Conservation (phyloP, 2,797 vertebrate species). For the Cirrhinus mrigala region DNA sequence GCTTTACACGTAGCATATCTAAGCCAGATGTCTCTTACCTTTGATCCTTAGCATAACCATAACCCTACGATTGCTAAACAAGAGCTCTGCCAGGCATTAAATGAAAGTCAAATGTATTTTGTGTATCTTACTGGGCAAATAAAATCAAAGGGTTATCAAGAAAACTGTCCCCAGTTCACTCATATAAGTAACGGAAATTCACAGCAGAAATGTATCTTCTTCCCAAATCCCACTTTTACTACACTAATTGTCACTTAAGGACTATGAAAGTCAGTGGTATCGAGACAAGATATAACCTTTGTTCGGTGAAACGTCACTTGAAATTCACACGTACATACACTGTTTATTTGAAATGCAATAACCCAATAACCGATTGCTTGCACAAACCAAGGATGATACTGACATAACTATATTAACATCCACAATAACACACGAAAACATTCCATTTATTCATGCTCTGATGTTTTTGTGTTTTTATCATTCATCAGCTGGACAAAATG, state of each 20-base stretch:
- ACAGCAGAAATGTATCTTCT: background rate
- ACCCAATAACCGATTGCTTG: background rate
- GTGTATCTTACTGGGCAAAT: background rate
- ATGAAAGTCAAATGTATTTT: background rate
- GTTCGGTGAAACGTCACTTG: background rate
- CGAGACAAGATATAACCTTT: background rate
- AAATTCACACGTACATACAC: background rate
- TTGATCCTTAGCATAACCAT: background rate
- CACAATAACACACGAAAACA: background rate
- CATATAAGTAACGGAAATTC: background rate
- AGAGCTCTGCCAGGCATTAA: background rate
- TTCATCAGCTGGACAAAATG: too few relatives aligned
- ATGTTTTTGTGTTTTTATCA: too few relatives aligned
- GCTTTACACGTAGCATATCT: background rate
- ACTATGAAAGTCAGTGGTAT: background rate
- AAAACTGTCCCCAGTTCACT: background rate
- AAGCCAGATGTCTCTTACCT: slow-evolving; percentile 5
- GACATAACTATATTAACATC: background rate
- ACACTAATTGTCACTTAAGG: background rate
- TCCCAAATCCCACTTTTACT: background rate
- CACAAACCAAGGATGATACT: background rate
- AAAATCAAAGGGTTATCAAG: background rate
- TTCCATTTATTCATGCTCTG: background rate
- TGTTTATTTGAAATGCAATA: background rate
- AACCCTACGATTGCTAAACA: background rate